These are phyloP conservation scores for Argyresthia goedartella DNA, from an alignment of 2,888 invertebrate genomes.

Conservation along the genomic window DNA sequence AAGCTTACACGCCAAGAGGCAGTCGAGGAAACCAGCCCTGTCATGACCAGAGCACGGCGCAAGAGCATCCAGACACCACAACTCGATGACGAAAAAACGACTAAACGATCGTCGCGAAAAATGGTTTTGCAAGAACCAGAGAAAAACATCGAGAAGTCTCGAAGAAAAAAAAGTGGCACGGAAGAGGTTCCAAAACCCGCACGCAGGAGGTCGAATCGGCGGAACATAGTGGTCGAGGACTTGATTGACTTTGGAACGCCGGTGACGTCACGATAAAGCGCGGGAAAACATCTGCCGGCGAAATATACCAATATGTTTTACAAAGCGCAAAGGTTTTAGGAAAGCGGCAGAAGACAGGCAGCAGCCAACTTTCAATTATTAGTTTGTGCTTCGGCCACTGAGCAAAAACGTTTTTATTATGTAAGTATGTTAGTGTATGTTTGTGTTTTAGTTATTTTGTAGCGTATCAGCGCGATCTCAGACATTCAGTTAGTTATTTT, in stretches of 20 bases:
- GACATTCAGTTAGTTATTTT: too few species aligned
- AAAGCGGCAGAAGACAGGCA: too few species aligned
- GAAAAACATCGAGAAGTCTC: background rate
- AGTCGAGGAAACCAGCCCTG: conserved; percentile 21
- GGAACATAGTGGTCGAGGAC: background rate
- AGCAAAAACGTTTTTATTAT: too few species aligned
- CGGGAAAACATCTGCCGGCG: background rate
- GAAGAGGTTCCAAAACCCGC: background rate
- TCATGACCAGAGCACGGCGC: conserved; percentile 34
- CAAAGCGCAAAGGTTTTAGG: too few species aligned
- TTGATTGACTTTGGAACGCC: background rate
- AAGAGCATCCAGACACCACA: conserved; percentile 25
- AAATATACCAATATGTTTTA: too few species aligned
- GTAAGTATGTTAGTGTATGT: too few species aligned
- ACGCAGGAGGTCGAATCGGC: background rate
- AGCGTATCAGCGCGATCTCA: too few species aligned
- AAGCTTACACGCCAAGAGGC: conserved; percentile 33
- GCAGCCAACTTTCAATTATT: too few species aligned
- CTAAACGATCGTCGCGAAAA: conserved; percentile 10
- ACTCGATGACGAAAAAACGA: conserved; percentile 11
- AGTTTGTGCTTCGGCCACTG: too few species aligned
- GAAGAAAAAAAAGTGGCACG: background rate
- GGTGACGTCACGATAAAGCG: background rate
- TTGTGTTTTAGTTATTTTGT: too few species aligned
- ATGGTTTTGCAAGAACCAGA: background rate